Conservation (phyloP, 2,888 invertebrate species). For the Acheta domesticus region DNA sequence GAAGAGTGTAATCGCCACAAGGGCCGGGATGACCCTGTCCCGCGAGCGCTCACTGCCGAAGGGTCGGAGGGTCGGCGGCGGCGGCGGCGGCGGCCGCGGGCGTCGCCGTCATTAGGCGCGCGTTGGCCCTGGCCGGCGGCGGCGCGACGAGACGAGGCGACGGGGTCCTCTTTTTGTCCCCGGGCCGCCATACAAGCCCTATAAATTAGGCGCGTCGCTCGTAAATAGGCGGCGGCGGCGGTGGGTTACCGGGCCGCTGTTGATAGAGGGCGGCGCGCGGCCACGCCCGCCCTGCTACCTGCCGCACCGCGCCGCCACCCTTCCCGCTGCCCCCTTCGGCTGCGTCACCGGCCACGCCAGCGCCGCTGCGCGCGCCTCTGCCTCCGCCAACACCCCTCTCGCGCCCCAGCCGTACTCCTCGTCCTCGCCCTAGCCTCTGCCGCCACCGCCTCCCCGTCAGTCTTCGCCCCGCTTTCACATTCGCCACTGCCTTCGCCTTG, state of each 20-base stretch:
- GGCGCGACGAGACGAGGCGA: background rate
- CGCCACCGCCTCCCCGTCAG: too few species aligned
- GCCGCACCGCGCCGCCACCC: background rate
- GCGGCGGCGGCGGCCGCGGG: background rate
- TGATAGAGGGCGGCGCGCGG: background rate
- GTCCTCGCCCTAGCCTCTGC: too few species aligned
- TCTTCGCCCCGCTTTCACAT: too few species aligned
- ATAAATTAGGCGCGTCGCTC: constrained; percentile 7
- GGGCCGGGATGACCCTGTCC: too few species aligned
- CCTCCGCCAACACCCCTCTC: background rate
- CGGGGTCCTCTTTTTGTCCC: background rate
- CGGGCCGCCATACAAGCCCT: constrained; percentile 2
- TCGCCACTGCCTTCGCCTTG: too few species aligned
- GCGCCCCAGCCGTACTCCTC: background rate
- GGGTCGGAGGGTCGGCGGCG: background rate
- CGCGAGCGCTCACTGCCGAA: background rate
- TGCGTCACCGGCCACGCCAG: background rate
- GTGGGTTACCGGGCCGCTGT: background rate
- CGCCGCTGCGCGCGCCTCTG: background rate
- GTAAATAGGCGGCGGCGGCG: constrained; percentile 10
- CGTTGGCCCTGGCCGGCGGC: background rate
- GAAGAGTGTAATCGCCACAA: too few species aligned
- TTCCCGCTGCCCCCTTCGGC: background rate
- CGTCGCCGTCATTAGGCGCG: background rate
- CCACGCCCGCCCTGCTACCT: background rate